Evolutionary conservation across 2,797 vertebrate genomes (phyloP).

Genomic region (Melanogrammus aeglefinus): DNA sequence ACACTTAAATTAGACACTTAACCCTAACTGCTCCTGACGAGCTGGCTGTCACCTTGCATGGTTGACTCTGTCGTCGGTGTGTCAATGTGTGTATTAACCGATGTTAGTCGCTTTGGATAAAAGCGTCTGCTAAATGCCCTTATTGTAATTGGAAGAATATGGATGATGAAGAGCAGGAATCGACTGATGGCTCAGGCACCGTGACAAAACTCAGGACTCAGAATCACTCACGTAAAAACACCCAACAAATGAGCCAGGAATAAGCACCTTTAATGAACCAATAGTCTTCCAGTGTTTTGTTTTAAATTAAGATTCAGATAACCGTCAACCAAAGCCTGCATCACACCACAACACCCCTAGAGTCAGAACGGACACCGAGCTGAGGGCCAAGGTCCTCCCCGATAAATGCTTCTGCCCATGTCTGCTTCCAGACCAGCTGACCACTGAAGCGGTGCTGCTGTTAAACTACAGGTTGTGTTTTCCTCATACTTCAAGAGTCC

Average conservation of each 20-base stretch:
- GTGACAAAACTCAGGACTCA: not conserved
- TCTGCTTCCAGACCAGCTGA: not conserved
- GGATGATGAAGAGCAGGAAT: no score
- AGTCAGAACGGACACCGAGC: not conserved
- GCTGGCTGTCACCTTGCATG: no score
- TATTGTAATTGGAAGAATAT: no score
- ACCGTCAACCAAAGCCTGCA: not conserved
- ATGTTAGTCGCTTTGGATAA: no score
- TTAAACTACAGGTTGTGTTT: not conserved
- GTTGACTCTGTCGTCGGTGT: no score
- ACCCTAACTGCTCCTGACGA: no score
- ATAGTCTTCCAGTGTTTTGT: no score
- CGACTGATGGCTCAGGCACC: no score
- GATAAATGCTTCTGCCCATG: not conserved
- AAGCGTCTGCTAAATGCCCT: no score
- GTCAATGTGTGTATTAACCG: no score
- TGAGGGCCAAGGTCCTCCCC: not conserved
- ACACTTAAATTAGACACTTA: no score
- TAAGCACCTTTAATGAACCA: not conserved
- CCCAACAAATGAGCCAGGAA: not conserved
- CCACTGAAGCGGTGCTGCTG: not conserved
- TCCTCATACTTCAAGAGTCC: no score
- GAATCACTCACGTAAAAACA: not conserved
- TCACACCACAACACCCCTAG: not conserved
- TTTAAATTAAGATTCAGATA: not conserved